These are phyloP conservation scores for Mimas tiliae DNA, from an alignment of 2,888 invertebrate genomes.

Conservation along the genomic window DNA sequence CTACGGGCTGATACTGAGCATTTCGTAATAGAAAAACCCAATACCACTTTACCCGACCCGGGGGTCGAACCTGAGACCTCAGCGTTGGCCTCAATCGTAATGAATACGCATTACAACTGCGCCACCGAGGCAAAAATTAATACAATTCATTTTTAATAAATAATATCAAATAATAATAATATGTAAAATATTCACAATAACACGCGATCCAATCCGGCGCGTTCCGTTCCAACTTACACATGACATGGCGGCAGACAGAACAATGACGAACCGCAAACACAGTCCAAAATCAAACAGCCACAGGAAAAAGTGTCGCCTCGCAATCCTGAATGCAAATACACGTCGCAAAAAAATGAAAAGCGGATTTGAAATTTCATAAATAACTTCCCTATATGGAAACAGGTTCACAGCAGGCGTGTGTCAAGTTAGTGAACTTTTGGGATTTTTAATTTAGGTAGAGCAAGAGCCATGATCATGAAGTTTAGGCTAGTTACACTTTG, in stretches of 20 bases:
- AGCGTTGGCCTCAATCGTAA: too few relatives aligned
- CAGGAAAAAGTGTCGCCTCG: slow-evolving; percentile 58
- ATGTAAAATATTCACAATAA: too few relatives aligned
- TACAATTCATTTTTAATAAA: too few relatives aligned
- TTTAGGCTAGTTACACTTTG: background rate
- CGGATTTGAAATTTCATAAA: slow-evolving; percentile 50
- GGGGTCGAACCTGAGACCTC: too few relatives aligned
- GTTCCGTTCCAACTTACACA: background rate
- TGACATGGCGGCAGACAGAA: slow-evolving; percentile 43
- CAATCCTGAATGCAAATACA: slow-evolving; percentile 59
- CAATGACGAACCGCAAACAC: slow-evolving; percentile 68
- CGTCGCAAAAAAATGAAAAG: slow-evolving; percentile 51
- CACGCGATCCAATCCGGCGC: too few relatives aligned
- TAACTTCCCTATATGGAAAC: slow-evolving; percentile 47
- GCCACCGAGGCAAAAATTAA: too few relatives aligned
- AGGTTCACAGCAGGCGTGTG: slow-evolving; percentile 36
- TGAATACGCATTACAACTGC: too few relatives aligned
- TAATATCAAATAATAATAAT: too few relatives aligned
- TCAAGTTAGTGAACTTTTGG: slow-evolving; percentile 43
- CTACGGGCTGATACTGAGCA: too few relatives aligned
- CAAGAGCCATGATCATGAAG: background rate
- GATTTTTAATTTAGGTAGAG: background rate
- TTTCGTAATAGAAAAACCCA: too few relatives aligned
- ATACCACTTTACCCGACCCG: too few relatives aligned
- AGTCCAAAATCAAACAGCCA: slow-evolving; percentile 62